Evolutionary conservation across 1,140 invertebrate genomes (phyloP), one percentile per base, ranked within the genome.

Genomic region (Venturia canescens): DNA sequence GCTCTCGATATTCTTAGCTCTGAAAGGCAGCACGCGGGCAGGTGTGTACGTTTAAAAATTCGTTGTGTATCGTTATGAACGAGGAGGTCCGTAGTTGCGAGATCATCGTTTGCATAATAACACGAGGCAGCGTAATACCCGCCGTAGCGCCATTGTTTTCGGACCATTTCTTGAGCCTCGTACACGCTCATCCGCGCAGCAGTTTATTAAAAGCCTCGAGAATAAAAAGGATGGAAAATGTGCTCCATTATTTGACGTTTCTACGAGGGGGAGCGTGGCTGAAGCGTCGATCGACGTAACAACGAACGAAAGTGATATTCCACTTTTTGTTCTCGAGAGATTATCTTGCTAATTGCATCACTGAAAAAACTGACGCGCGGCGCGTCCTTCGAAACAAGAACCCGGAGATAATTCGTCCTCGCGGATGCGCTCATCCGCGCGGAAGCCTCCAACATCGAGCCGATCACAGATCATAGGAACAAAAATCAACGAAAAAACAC

Each of bases 81-180:
- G 21, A 57, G 18, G 53, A 11, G 18, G 53, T 57, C 18, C 21
- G 3, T 57, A n/a, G 18, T 57, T 57, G 53, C 53, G 53, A 18
- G 53, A 57, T 44, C 18, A 57, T 57, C 18, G 53, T 57, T 57
- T 57, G 53, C 53, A 57, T 57, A 57, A 57, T 57, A 57, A 18
- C 53, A 57, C 38, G 53, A 57, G 2, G 7, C 53, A n/a, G 21
- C 53, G 53, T 57, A 57, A 57, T 57, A 57, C 21, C 53, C 53
- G 21, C 21, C 11, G 53, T 23, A 57, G 21, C 53, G 18, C 53
- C 53, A 57, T 57, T 57, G 53, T 57, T 23, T 57, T 57, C 53
- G 53, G 53, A 57, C 53, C 53, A 57, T 57, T 57, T 57, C 53
- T 57, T 57, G 21, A 57, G 53, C 53, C 53, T 57, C 53, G 53